phyloP scores from a whole-genome alignment of 2,797 vertebrate species.

The Sebastes taczanowskii region DNA sequence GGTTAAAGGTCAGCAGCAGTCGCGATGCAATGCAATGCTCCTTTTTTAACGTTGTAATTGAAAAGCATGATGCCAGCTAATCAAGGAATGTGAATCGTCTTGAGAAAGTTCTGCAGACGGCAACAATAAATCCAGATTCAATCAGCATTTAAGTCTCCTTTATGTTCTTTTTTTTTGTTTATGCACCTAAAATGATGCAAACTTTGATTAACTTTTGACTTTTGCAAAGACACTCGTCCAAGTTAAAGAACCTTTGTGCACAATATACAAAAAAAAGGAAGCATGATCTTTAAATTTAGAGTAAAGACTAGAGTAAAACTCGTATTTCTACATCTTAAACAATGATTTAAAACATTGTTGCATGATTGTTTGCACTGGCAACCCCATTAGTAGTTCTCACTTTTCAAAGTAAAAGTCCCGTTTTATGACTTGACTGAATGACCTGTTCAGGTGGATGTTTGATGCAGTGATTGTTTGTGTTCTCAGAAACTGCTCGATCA shows the following conservation, averaged over 20 bases:
- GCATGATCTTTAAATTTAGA: neutral
- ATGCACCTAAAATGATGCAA: neutral
- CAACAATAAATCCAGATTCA: neutral
- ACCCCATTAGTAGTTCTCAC: neutral
- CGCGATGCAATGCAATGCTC: fast-evolving
- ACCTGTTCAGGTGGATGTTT: constrained; percentile 1
- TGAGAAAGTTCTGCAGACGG: neutral
- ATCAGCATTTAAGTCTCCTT: neutral
- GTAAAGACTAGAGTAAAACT: neutral
- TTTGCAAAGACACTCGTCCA: neutral
- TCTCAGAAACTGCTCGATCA: constrained; percentile 49
- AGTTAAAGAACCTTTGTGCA: too few relatives aligned
- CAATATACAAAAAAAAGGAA: neutral
- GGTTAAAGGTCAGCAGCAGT: neutral
- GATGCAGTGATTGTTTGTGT: constrained; percentile 4
- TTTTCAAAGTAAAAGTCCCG: neutral
- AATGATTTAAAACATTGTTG: neutral
- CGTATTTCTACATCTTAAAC: neutral
- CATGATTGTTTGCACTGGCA: neutral
- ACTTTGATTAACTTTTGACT: neutral
- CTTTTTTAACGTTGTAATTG: too few relatives aligned
- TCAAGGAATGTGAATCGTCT: too few relatives aligned
- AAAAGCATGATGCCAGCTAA: neutral
- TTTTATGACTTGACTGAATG: neutral
- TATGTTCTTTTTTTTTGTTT: neutral